Conservation (phyloP, 2,888 invertebrate species). For the Lordiphosa fenestrarum region DNA sequence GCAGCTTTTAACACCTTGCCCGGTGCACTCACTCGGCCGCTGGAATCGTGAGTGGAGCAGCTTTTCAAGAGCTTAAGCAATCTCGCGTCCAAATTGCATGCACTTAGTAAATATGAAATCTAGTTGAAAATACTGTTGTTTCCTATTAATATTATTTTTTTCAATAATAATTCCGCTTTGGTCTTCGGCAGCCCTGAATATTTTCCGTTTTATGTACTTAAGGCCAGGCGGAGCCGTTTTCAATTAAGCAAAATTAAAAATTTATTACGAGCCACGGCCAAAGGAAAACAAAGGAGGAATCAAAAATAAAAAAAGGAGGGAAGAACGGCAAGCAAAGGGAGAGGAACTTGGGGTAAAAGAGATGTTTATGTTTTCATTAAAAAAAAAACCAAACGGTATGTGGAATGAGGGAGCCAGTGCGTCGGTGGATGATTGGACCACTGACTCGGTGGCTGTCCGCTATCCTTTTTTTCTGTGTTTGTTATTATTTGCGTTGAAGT, state of each 20-base stretch:
- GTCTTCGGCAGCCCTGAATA: slow-evolving; percentile 15
- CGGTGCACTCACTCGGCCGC: slow-evolving; percentile 17
- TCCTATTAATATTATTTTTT: slow-evolving; percentile 15
- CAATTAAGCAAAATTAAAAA: slow-evolving; percentile 76
- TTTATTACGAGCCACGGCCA: slow-evolving; percentile 60
- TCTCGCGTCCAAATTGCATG: slow-evolving; percentile 3
- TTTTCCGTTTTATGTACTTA: slow-evolving; percentile 15
- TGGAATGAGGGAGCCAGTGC: slow-evolving; percentile 35
- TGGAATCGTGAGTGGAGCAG: slow-evolving; percentile 13
- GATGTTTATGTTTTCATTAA: slow-evolving; percentile 68
- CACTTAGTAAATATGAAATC: slow-evolving; percentile 32
- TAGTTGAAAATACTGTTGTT: slow-evolving; percentile 13
- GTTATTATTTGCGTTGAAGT: slow-evolving; percentile 59
- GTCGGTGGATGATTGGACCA: slow-evolving; percentile 64
- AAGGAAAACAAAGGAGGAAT: slow-evolving; percentile 60
- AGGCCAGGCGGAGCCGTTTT: slow-evolving; percentile 50
- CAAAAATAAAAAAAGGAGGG: slow-evolving; percentile 10
- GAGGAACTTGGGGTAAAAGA: slow-evolving; percentile 38
- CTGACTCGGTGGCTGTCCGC: slow-evolving; percentile 18
- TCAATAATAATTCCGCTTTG: slow-evolving; percentile 36
- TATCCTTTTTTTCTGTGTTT: slow-evolving; percentile 19
- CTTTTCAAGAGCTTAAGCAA: slow-evolving; percentile 17
- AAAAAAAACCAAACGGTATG: slow-evolving; percentile 17
- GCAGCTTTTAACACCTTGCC: slow-evolving; percentile 68
- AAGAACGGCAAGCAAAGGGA: slow-evolving; percentile 40